Conservation (phyloP, 2,113 vertebrate species). For the Caloenas nicobarica region DNA sequence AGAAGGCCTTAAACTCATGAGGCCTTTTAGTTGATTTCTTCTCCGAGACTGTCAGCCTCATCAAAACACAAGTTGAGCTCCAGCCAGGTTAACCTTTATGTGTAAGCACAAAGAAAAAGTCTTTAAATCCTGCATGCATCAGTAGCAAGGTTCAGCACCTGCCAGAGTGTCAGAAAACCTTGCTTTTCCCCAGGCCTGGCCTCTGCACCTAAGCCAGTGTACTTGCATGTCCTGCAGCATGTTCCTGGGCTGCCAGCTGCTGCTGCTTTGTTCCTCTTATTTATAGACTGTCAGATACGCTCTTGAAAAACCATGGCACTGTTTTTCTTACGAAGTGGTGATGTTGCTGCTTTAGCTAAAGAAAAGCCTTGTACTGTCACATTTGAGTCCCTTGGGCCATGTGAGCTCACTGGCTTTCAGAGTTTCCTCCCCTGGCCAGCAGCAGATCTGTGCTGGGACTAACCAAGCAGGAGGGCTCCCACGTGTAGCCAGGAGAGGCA, state of each 20-base stretch:
- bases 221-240: background rate
- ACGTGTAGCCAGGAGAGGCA: background rate
- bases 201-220: background rate
- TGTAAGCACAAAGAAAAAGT: background rate
- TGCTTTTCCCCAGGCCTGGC: background rate
- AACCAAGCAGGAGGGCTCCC: background rate
- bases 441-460: background rate
- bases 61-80: background rate
- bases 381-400: background rate
- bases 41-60: background rate
- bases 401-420: background rate
- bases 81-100: background rate
- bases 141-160: background rate
- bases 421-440: background rate
- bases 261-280: background rate
- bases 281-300: background rate
- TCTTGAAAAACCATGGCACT: background rate
- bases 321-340: background rate
- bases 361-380: background rate
- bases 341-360: background rate
- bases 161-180: background rate
- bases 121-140: background rate
- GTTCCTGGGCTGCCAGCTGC: background rate
- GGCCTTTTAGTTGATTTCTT: background rate
- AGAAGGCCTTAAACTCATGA: background rate